These are phyloP conservation scores for Antedon mediterranea DNA, from an alignment of 53 echinoderm and acorn worm genomes.

Conservation along the genomic window DNA sequence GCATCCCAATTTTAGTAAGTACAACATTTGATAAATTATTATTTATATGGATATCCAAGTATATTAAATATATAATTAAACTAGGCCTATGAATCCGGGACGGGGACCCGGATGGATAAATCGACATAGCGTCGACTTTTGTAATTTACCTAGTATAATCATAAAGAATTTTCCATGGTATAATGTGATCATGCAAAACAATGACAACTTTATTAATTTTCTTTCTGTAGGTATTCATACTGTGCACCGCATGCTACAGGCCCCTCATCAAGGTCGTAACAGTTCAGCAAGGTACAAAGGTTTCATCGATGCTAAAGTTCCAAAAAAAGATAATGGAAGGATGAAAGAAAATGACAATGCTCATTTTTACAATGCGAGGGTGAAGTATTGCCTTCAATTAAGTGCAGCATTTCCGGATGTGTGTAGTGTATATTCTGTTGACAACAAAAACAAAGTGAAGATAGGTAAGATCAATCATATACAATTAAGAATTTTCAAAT, in stretches of 20 bases:
- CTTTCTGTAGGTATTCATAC: background rate
- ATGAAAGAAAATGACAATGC: conserved; percentile 18
- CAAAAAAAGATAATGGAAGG: conserved; percentile 13
- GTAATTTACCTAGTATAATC: too few species aligned
- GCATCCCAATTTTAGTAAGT: background rate
- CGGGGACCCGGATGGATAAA: too few species aligned
- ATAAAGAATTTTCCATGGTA: too few species aligned
- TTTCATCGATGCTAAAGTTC: conserved; percentile 16
- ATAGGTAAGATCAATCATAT: too few species aligned
- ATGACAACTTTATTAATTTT: too few species aligned
- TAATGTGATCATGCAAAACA: too few species aligned
- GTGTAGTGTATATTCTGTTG: conserved; percentile 14
- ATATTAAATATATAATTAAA: too few species aligned
- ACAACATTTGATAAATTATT: too few species aligned
- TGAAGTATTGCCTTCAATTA: conserved; percentile 16
- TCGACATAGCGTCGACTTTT: too few species aligned
- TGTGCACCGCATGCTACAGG: background rate
- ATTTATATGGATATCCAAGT: too few species aligned
- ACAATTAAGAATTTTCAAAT: too few species aligned
- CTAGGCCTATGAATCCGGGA: too few species aligned
- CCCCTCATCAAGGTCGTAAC: background rate
- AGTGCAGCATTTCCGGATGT: conserved; percentile 6
- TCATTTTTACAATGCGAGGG: conserved; percentile 42
- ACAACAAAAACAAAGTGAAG: conserved; percentile 49
- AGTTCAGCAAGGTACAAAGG: conserved; percentile 9